phyloP scores from a whole-genome alignment of 2,797 vertebrate species.

The Tarsius wallacei region DNA sequence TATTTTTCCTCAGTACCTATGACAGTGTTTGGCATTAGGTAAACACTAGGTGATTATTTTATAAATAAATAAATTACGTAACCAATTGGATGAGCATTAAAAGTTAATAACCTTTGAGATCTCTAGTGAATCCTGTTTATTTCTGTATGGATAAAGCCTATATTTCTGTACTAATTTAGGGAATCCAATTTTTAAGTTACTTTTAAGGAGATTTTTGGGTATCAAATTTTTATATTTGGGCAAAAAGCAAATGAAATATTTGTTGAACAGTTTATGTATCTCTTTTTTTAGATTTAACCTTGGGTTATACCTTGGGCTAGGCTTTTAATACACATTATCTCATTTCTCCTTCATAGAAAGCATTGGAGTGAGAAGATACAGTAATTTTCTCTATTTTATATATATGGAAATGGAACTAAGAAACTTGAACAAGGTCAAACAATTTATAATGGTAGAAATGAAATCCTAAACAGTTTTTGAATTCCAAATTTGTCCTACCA shows the following conservation, averaged over 20 bases:
- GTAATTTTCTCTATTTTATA: background rate
- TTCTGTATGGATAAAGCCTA: background rate
- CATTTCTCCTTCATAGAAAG: background rate
- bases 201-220: background rate
- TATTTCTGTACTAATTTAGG: background rate
- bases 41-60: background rate
- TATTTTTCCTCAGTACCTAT: background rate
- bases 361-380: background rate
- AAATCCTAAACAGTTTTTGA: background rate
- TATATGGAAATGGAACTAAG: background rate
- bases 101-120: background rate
- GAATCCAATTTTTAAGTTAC: background rate
- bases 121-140: background rate
- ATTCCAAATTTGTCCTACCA: background rate
- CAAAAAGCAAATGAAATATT: background rate
- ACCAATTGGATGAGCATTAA: background rate
- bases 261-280: background rate
- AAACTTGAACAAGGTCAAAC: background rate
- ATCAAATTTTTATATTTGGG: conserved; percentile 3
- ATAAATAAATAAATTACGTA: background rate
- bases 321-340: background rate
- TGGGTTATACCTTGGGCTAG: background rate
- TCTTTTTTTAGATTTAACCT: background rate
- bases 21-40: background rate
- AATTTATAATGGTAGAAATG: background rate